phyloP scores from a whole-genome alignment of 2,888 invertebrate genomes.

The Lasioglossum marginatum region DNA sequence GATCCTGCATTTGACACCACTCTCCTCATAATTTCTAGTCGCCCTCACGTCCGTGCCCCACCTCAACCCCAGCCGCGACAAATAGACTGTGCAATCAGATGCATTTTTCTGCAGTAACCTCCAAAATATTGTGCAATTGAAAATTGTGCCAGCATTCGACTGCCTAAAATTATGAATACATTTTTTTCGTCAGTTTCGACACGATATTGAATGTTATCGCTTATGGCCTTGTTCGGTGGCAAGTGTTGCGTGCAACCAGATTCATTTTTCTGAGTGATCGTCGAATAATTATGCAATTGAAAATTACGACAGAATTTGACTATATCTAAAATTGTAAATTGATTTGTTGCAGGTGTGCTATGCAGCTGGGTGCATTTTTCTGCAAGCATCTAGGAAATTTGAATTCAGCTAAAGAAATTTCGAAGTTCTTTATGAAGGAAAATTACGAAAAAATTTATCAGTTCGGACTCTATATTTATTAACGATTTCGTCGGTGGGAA shows the following conservation, averaged over 20 bases:
- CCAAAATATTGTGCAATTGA: background rate
- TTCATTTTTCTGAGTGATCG: background rate
- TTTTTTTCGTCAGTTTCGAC: background rate
- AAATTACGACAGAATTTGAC: background rate
- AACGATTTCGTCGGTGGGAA: background rate
- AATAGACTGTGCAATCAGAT: background rate
- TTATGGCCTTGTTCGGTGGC: no score
- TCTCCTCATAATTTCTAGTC: conserved; percentile 58
- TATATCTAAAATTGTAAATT: background rate
- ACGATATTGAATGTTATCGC: background rate
- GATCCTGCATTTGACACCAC: conserved; percentile 70
- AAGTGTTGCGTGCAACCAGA: background rate
- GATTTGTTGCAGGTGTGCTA: background rate
- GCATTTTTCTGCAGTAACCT: background rate
- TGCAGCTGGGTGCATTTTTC: background rate
- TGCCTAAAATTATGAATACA: background rate
- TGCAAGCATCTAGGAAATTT: background rate
- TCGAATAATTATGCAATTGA: background rate
- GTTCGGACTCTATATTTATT: no score
- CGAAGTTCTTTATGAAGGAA: background rate
- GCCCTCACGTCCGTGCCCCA: conserved; percentile 67
- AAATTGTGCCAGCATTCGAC: background rate
- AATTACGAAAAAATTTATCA: background rate
- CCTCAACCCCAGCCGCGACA: conserved; percentile 45
- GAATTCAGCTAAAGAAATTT: background rate